Evolutionary conservation across 2,113 vertebrate genomes (phyloP), one percentile per base, ranked within the genome.

Genomic region (Jacana jacana): DNA sequence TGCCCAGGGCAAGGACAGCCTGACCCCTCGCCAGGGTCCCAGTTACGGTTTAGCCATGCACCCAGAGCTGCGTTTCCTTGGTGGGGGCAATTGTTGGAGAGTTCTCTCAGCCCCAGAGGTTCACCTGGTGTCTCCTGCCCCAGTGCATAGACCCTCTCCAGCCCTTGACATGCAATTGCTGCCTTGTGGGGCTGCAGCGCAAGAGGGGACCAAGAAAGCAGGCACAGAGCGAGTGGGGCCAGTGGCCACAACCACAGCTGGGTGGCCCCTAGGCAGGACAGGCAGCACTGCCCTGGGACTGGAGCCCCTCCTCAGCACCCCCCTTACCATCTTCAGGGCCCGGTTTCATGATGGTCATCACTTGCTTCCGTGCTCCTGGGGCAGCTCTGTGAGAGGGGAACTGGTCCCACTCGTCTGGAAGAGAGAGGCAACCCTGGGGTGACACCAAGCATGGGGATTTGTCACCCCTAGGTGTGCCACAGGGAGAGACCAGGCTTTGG

Each of bases 281-380:
- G 11, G 3, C 20, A 86, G 71, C 46, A n/a, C 8, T 15, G 42
- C 20, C 24, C 14, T 16, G 30, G 30, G 42, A 19, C 65, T 13
- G 2, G 46, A 0, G 2, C 14, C 79, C 89, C 33, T 52, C 51
- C 6, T 0, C 15, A n/a, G 8, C 7, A 13, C n/a, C 6, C 17
- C 31, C 9, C 95, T 96, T 96, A 91, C 93, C 92, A 0, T 92
- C 77, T 84, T 52, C 98, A 96, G 93, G 92, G 69, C 76, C 97
- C 0, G 98, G 98, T 69, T 42, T 97, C 75, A 98, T 96, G 92
- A 99, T 96, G 94, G 97, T 94, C 91, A 95, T 96, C 20, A 95
- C 98, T 78, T 98, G 97, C 86, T 97, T 84, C 91, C 57, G 3
- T 12, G 1, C 84, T 95, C 69, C 75, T 22, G 57, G 44, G 37